Base-by-base conservation (phyloP, 1,140 invertebrate genomes). In the Cyrtorhinus lividipennis region DNA sequence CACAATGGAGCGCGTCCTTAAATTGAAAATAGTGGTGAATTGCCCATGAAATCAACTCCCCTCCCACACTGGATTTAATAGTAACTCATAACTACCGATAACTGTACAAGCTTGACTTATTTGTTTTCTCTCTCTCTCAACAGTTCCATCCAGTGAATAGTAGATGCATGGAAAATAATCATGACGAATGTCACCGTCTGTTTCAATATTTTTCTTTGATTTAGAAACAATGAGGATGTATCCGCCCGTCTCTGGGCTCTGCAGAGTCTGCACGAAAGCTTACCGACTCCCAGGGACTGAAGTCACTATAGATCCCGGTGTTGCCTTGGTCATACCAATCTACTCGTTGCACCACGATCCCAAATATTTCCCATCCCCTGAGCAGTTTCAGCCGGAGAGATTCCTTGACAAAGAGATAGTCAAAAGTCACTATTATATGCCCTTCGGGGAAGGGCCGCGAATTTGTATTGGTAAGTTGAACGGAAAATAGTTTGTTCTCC, bases 371-470 rank as follows among this genome's bases (percentile, higher is more conserved):
- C 68, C 68, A 2, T 66, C 76, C 27, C 75, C 76, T 5, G 69
- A 74, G 48, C 59, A 23, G 2, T 77, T 76, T 61, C 62, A 71
- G 30, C 76, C 75, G 0, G 73, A 77, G 25, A 61, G 76, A 24
- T 77, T 74, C 56, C 56, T 38, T 8, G 71, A 73, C 15, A 71
- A 72, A 23, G 64, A 68, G 0, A 44, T 62, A 1, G 44, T 60
- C 25, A 61, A 61, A 13, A 63, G 61, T 27, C 13, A 44, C 22
- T 67, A 67, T 0, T 82, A 76, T 68, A 67, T 83, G 23, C 78
- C 81, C 1, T 84, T 84, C 69, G 80, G 81, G 1, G 76, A 77
- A 22, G 83, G 83, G 20, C 76, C 77, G 0, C 71, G 82, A 53
- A 79, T 79, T 60, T 84, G 82, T 64, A 80, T 81, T 24, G 76